Base-by-base conservation (phyloP, 2,113 vertebrate genomes). In the Lathamus discolor region DNA sequence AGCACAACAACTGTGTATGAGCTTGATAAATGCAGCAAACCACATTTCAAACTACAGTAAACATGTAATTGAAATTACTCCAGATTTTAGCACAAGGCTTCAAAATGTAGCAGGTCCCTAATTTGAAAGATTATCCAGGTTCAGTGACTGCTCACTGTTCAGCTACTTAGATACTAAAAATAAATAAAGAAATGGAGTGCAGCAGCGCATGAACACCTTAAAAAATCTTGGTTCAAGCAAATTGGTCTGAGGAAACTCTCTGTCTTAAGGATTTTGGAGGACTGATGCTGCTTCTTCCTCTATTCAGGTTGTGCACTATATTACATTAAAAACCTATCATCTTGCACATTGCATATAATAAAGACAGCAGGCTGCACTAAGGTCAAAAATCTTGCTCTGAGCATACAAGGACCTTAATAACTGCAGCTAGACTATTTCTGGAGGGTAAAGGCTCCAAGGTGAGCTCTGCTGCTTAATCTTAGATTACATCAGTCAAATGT, bases 401-500 rank as follows among this genome's bases (percentile, higher is more conserved):
- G 86, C 18, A 1, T 83, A 67, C 81, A 80, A 91, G 59, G 63
- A 73, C 70, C 85, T 76, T 62, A 93, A 41, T 88, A 94, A 95
- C 73, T 91, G 57, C 74, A 94, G 77, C 83, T 76, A 89, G 91
- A 83, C 86, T 94, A 11, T 79, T 96, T 91, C 83, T 84, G 49
- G 54, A 89, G 86, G 91, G 77, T 66, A 80, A 59, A 91, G 89
- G 69, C 92, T 96, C 92, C 95, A 86, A 82, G 82, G 83, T 90
- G 75, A 95, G 74, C 84, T 92, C 80, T 87, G 74, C 57, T 1
- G 27, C 81, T 93, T 96, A 91, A 96, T 94, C 91, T 96, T 96
- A 87, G 83, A 91, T 94, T 96, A 87, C 95, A 96, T 96, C 88
- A 95, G 92, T 95, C 90, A 73, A 82, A 94, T n/a, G 88, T 94